Evolutionary conservation across 2,888 invertebrate species (phyloP).

Genomic region (Nymphalis polychloros): DNA sequence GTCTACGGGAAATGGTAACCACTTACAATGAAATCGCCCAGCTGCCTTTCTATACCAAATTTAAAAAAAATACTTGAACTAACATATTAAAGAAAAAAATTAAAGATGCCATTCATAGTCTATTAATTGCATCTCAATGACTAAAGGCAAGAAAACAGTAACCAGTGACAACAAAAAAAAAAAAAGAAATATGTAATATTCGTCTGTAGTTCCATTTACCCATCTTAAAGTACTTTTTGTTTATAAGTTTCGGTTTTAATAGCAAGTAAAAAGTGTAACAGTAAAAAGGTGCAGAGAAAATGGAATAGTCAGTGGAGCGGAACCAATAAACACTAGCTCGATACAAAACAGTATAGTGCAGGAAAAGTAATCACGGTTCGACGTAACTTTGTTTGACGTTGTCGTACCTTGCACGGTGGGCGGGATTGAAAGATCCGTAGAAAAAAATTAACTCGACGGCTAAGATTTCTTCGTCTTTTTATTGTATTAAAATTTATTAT

Average conservation of each 20-base stretch:
- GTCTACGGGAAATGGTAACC: no score
- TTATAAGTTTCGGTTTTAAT: slow-evolving; percentile 17
- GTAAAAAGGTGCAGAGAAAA: slow-evolving; percentile 34
- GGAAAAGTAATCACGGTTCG: slow-evolving; percentile 61
- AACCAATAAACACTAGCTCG: slow-evolving; percentile 49
- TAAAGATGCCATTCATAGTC: no score
- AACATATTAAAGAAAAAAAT: no score
- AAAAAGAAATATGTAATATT: no score
- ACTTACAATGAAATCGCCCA: no score
- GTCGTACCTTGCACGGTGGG: slow-evolving; percentile 44
- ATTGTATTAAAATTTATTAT: no score
- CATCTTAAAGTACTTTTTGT: slow-evolving; percentile 15
- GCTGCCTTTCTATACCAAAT: no score
- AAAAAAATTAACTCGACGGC: neutral
- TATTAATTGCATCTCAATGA: no score
- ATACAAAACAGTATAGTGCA: slow-evolving; percentile 48
- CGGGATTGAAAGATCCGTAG: neutral
- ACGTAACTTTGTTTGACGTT: slow-evolving; percentile 58
- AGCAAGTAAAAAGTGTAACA: slow-evolving; percentile 20
- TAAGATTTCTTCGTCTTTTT: neutral
- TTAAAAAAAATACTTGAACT: no score
- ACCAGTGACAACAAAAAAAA: no score
- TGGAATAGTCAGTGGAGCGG: slow-evolving; percentile 44
- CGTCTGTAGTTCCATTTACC: neutral
- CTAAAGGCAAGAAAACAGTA: no score